Evolutionary conservation across 2,113 vertebrate genomes (phyloP), one percentile per base, ranked within the genome.

Genomic region (Pelecanus crispus): DNA sequence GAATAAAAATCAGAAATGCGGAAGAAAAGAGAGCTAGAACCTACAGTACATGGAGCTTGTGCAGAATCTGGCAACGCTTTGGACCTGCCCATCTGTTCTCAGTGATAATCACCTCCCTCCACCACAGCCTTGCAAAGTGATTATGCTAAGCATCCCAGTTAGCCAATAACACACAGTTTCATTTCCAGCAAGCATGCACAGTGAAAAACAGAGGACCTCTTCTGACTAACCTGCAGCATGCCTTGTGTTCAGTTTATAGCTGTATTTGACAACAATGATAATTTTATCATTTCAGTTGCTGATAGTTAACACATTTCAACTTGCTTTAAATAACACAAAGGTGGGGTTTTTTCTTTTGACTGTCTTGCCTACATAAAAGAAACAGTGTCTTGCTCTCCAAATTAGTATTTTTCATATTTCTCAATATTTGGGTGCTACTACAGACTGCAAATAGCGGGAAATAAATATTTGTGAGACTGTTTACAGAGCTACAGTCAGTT

Each of bases 41-140:
- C 96, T 95, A 97, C 94, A 93, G 96, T 94, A 97, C 97, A 93
- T 68, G 94, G 94, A 98, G 98, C 97, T 95, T 92, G 95, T 97
- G 97, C 97, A 97, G 98, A 95, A 98, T 98, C 98, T 98, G 98
- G 98, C 98, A 98, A 97, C n/a, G 98, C 97, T 97, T 96, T 94
- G 97, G 98, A 98, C 97, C 98, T 98, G 97, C 98, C 98, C 98
- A 98, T 99, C 98, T 98, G 99, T 98, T 98, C 98, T 97, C 97
- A 91, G 97, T 98, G 98, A 98, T 99, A 98, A 99, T 98, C 98
- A 98, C 98, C 98, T 98, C 98, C 99, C 98, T 98, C 98, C 92
- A 98, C 98, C 98, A 97, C 98, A 98, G 97, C 97, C 98, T 98
- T 97, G 98, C 97, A 97, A 98, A 98, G 98, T 99, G 98, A 99